Percentiles rank a stretch among this genome's conserved stretches.
Conservation (phyloP, 2,888 invertebrate species). For the Vesta saturnalis region DNA sequence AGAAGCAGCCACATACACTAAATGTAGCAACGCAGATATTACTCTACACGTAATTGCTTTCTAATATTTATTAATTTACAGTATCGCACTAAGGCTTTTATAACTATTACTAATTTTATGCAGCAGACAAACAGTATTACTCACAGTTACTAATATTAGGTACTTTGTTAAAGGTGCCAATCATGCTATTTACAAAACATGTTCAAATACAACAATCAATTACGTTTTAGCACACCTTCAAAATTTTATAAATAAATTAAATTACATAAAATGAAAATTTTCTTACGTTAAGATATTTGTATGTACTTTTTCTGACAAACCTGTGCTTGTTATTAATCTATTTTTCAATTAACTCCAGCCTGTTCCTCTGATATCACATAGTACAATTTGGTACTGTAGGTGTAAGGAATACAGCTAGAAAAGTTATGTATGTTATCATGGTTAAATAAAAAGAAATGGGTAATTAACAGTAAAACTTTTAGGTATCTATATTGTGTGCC, state of each 20-base stretch:
- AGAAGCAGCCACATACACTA: slow-evolving; percentile 62
- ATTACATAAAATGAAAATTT: background rate
- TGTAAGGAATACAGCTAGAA: no score
- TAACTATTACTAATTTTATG: slow-evolving; percentile 42
- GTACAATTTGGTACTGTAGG: no score
- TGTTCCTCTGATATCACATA: no score
- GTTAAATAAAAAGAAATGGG: no score
- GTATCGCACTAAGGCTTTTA: slow-evolving; percentile 44
- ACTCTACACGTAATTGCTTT: slow-evolving; percentile 60
- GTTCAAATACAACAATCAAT: background rate
- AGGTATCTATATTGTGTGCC: no score
- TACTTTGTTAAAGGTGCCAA: background rate
- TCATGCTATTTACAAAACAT: background rate
- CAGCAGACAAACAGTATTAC: slow-evolving; percentile 24
- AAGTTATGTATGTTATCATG: no score
- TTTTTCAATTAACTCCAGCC: no score
- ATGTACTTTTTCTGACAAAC: no score
- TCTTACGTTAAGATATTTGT: no score
- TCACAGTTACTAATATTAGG: slow-evolving; percentile 7
- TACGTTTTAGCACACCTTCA: background rate
- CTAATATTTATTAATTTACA: slow-evolving; percentile 50
- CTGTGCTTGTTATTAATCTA: no score
- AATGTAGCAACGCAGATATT: slow-evolving; percentile 62
- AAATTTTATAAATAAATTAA: no score
- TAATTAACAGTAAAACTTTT: no score